phyloP scores from a whole-genome alignment of 2,888 invertebrate species.

The Catocala fraxini region DNA sequence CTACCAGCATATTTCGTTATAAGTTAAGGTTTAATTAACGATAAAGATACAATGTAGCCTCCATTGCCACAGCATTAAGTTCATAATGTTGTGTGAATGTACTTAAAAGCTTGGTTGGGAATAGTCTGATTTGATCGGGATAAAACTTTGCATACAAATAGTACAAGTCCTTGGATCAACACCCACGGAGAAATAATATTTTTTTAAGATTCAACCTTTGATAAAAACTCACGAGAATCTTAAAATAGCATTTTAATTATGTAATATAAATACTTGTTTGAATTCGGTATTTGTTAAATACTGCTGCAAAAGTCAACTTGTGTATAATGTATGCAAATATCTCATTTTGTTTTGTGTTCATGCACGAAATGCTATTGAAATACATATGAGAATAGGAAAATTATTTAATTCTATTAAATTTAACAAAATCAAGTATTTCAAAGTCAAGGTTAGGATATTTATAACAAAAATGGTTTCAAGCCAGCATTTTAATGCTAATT shows the following conservation, averaged over 20 bases:
- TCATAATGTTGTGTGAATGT: constrained; percentile 23
- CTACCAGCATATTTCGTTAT: not conserved
- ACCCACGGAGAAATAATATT: constrained; percentile 19
- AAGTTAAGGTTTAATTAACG: constrained; percentile 31
- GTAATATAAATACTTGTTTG: constrained; percentile 4
- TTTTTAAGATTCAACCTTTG: constrained; percentile 21
- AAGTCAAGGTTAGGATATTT: too few relatives aligned
- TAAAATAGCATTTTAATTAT: constrained; percentile 20
- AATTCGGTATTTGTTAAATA: not conserved
- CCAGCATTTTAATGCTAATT: too few relatives aligned
- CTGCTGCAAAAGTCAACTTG: not conserved
- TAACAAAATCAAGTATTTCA: too few relatives aligned
- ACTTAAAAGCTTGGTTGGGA: constrained; percentile 33
- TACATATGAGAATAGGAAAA: too few relatives aligned
- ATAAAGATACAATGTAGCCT: constrained; percentile 28
- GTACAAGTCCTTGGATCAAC: constrained; percentile 24
- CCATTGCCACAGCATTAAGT: constrained; percentile 20
- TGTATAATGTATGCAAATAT: too few relatives aligned
- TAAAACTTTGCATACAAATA: constrained; percentile 43
- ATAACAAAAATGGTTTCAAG: too few relatives aligned
- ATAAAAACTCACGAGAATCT: constrained; percentile 13
- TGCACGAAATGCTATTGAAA: too few relatives aligned
- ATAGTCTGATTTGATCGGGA: constrained; percentile 28
- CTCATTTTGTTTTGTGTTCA: too few relatives aligned
- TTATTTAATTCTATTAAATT: too few relatives aligned